phyloP scores from a whole-genome alignment of 2,797 vertebrate species.

The Acestrorhynchus altus region DNA sequence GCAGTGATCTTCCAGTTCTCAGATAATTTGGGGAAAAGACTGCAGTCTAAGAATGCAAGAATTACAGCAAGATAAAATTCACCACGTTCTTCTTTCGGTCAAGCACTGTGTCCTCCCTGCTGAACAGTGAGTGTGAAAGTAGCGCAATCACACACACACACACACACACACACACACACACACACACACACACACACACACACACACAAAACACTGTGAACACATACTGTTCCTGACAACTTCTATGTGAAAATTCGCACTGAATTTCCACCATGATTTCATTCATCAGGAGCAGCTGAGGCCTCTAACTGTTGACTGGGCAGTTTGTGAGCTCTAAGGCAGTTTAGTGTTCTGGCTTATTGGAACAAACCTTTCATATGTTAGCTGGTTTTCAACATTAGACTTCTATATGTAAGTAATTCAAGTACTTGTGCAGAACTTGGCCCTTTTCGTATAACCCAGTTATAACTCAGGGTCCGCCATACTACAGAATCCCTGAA shows the following conservation, averaged over 20 bases:
- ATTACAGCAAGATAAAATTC: neutral
- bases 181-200: constrained; percentile 19
- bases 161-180: constrained; percentile 34
- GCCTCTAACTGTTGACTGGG: neutral
- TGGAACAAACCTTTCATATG: neutral
- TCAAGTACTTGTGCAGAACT: too few species aligned
- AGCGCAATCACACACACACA: constrained; percentile 4
- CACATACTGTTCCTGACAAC: constrained; percentile 40
- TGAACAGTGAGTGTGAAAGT: constrained; percentile 8
- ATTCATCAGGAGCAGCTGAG: constrained; percentile 18
- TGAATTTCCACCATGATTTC: constrained; percentile 14
- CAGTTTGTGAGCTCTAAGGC: neutral
- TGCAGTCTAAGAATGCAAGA: constrained; percentile 6
- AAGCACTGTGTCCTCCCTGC: neutral
- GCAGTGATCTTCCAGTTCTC: neutral
- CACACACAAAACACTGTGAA: constrained; percentile 30
- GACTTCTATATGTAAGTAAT: too few species aligned
- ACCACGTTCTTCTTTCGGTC: constrained; percentile 32
- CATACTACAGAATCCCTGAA: too few species aligned
- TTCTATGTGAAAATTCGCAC: constrained; percentile 24
- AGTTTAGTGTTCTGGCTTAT: too few species aligned
- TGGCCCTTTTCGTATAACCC: too few species aligned
- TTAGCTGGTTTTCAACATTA: too few species aligned
- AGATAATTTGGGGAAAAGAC: neutral
- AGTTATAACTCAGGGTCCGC: too few species aligned